Percentiles rank a stretch among this genome's conserved stretches.
Evolutionary conservation across 2,113 vertebrate genomes (phyloP).

Genomic region (Pholis gunnellus): DNA sequence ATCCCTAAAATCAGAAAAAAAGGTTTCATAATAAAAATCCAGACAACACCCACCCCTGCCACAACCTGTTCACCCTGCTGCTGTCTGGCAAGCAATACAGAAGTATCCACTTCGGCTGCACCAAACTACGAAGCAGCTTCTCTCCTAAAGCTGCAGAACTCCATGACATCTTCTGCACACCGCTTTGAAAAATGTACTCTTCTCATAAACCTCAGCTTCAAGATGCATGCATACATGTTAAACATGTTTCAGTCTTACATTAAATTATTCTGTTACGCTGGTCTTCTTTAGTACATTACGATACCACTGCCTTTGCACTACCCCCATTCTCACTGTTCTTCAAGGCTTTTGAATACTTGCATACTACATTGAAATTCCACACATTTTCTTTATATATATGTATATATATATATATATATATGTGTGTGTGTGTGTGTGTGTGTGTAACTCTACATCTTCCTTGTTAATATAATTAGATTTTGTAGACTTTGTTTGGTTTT

Average conservation of each 20-base stretch:
- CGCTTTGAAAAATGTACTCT: neutral
- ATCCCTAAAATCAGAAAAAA: neutral
- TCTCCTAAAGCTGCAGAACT: neutral
- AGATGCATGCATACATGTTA: neutral
- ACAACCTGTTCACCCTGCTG: neutral
- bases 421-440: neutral
- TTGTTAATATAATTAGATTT: neutral
- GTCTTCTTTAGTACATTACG: neutral
- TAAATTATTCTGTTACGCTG: neutral
- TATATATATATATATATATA: neutral
- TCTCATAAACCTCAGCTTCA: neutral
- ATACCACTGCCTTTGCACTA: neutral
- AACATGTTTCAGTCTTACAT: neutral
- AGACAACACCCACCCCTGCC: neutral
- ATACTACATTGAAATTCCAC: neutral
- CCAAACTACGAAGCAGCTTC: neutral
- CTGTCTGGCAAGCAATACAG: neutral
- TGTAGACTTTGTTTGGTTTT: neutral
- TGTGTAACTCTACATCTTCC: neutral
- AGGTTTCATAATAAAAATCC: neutral
- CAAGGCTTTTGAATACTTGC: neutral
- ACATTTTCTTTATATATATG: neutral
- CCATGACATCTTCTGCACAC: neutral
- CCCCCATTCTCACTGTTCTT: neutral
- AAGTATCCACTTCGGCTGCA: neutral